Conservation (phyloP, 2,888 invertebrate species). For the Eustalomyia histrio region DNA sequence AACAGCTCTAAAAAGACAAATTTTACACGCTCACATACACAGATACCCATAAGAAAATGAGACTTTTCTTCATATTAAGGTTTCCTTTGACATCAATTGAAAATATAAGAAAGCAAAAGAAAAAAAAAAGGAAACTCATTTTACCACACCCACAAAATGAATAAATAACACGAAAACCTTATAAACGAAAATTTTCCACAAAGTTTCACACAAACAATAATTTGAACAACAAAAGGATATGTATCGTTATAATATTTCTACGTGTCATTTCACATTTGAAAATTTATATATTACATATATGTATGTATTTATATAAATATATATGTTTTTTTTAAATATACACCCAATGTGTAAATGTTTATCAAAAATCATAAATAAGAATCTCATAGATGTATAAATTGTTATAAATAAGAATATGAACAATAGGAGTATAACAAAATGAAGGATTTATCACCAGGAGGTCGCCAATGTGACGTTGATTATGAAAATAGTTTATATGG, state of each 20-base stretch:
- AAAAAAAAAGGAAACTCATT: conserved; percentile 30
- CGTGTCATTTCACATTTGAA: conserved; percentile 55
- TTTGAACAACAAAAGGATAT: conserved; percentile 34
- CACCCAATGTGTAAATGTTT: no score
- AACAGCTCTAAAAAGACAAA: conserved; percentile 10
- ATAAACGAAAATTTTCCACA: conserved; percentile 50
- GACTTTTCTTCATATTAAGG: not conserved
- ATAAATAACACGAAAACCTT: conserved; percentile 29
- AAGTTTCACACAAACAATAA: conserved; percentile 37
- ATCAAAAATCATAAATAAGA: conserved; percentile 46
- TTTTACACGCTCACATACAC: no score
- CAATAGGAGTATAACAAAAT: no score
- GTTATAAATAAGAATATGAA: conserved; percentile 25
- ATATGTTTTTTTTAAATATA: no score
- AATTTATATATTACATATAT: conserved; percentile 32
- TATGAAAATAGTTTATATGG: no score
- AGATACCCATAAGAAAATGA: not conserved
- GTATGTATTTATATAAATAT: not conserved
- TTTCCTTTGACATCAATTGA: conserved; percentile 31
- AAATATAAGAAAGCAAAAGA: conserved; percentile 2
- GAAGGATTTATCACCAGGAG: no score
- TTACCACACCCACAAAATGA: conserved; percentile 8
- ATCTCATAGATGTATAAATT: conserved; percentile 31
- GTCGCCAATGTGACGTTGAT: no score
- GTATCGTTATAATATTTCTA: conserved; percentile 48